A percentile compares a stretch with the other conserved stretches of the same genome.
These are phyloP conservation scores for Pseudomyrmex sp. DNA, from an alignment of 1,140 invertebrate species.

Conservation along the genomic window DNA sequence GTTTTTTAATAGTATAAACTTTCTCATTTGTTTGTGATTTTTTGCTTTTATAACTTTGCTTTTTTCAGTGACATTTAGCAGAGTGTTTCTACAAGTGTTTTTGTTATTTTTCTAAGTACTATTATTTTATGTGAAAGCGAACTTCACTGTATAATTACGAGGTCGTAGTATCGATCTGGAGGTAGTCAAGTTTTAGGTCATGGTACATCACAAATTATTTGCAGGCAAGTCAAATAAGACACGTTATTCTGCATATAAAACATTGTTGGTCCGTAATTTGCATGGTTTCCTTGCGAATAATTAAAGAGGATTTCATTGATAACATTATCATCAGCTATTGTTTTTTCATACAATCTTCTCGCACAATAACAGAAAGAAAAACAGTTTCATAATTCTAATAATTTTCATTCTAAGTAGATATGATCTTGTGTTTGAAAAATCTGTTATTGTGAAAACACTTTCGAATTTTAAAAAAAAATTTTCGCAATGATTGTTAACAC, in stretches of 20 bases:
- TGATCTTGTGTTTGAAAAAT: too few relatives aligned
- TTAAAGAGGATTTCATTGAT: neutral
- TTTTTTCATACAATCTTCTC: neutral
- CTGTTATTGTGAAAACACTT: too few relatives aligned
- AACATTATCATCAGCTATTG: neutral
- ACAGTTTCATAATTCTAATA: neutral
- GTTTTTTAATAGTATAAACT: too few relatives aligned
- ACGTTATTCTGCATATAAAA: neutral
- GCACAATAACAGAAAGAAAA: neutral
- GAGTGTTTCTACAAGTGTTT: too few relatives aligned
- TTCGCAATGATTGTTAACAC: neutral
- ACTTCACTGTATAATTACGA: neutral
- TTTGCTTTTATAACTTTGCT: too few relatives aligned
- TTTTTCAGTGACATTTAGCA: neutral
- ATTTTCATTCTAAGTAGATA: too few relatives aligned
- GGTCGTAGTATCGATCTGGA: neutral
- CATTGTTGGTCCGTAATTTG: neutral
- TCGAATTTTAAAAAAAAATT: neutral
- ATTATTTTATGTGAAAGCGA: neutral
- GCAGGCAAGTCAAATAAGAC: neutral
- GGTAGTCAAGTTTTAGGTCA: conserved; percentile 1
- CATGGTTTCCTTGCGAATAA: neutral
- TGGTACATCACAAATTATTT: neutral
- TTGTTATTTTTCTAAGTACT: too few relatives aligned
- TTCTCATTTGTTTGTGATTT: too few relatives aligned